A percentile compares a stretch with the other conserved stretches of the same genome.
Conservation (phyloP, 2,797 vertebrate genomes). For the Vireo griseus region DNA sequence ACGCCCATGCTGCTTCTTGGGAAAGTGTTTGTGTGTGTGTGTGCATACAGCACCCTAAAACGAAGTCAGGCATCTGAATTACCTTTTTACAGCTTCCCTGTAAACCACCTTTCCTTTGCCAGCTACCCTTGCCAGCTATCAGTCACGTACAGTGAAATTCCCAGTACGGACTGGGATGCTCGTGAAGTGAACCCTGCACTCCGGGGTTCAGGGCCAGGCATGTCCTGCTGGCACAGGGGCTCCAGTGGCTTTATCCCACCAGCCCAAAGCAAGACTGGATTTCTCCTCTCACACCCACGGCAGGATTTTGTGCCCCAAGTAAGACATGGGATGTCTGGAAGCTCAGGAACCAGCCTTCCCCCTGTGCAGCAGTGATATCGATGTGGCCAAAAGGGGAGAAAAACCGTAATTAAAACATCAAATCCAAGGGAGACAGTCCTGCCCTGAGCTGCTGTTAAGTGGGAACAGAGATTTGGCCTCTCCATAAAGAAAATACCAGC, state of each 20-base stretch:
- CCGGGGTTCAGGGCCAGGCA: not conserved
- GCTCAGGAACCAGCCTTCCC: not conserved
- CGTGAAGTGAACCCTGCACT: rapidly evolving
- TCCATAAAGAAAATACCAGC: not conserved
- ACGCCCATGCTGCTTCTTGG: not conserved
- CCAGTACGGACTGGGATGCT: not conserved
- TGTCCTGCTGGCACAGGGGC: not conserved
- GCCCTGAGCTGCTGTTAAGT: not conserved
- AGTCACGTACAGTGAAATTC: not conserved
- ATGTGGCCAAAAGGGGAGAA: not conserved
- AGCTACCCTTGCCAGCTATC: not conserved
- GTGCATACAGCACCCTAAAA: rapidly evolving
- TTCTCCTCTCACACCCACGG: not conserved
- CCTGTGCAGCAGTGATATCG: rapidly evolving
- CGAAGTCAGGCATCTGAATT: not conserved
- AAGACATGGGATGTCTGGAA: not conserved
- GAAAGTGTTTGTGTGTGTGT: not conserved
- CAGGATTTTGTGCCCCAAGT: not conserved
- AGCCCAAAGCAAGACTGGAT: not conserved
- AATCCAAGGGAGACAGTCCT: not conserved
- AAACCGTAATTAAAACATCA: not conserved
- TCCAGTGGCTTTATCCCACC: not conserved
- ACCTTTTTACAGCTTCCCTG: not conserved
- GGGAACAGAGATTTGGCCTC: conserved; percentile 1
- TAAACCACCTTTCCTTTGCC: not conserved